A percentile compares a stretch with the other conserved stretches of the same genome.
phyloP scores from a whole-genome alignment of 1,140 invertebrate genomes.

The Ceratosolen solmsi region DNA sequence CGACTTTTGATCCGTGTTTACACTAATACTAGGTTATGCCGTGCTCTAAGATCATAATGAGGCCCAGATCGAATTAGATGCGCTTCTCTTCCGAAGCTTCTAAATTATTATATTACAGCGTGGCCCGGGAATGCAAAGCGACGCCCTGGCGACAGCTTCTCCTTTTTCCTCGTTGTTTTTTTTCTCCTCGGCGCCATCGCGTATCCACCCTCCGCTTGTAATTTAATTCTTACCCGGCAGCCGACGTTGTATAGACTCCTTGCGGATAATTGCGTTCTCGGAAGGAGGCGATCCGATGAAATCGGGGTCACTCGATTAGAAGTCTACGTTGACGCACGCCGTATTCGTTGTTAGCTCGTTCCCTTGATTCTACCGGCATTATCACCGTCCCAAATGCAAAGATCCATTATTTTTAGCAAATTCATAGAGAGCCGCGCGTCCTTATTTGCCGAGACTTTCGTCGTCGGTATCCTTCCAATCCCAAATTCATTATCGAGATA shows the following conservation, averaged over 20 bases:
- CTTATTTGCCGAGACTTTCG: background rate
- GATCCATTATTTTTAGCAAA: background rate
- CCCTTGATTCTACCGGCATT: background rate
- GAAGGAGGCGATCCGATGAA: slow-evolving; percentile 34
- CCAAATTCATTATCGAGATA: no score
- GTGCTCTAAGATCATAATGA: slow-evolving; percentile 68
- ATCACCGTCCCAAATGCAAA: background rate
- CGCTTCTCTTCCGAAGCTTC: slow-evolving; percentile 36
- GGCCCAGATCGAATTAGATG: slow-evolving; percentile 66
- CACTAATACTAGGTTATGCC: slow-evolving; percentile 68
- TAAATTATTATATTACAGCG: slow-evolving; percentile 40
- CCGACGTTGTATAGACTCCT: background rate
- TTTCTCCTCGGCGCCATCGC: background rate
- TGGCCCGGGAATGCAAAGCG: slow-evolving; percentile 33
- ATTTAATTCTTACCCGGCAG: slow-evolving; percentile 46
- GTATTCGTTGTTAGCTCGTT: background rate
- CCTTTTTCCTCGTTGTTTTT: background rate
- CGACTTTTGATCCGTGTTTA: slow-evolving; percentile 68
- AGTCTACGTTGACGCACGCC: background rate
- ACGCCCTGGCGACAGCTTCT: slow-evolving; percentile 34
- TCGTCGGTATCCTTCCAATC: background rate
- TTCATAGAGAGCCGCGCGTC: background rate
- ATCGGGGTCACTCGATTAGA: slow-evolving; percentile 31
- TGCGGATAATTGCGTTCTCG: slow-evolving; percentile 42
- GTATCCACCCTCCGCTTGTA: slow-evolving; percentile 21